Evolutionary conservation across 1,140 invertebrate genomes (phyloP).

Genomic region (Lasioglossum baleicum): DNA sequence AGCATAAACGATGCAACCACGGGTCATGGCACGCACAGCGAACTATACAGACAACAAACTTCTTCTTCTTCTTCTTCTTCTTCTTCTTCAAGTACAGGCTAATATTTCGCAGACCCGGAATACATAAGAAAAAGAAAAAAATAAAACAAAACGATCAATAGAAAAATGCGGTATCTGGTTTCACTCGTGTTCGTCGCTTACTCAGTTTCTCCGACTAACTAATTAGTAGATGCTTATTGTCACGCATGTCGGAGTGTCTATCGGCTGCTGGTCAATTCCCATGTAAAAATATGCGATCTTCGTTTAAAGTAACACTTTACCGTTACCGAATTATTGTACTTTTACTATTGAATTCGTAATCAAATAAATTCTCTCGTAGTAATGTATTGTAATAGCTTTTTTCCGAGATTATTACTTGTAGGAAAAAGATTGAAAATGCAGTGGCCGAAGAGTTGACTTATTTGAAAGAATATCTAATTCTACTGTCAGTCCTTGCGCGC

Average conservation of each 20-base stretch:
- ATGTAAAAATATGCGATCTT: constrained; percentile 19
- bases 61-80: too few relatives aligned
- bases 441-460: not conserved
- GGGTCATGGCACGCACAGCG: not conserved
- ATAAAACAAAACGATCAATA: constrained; percentile 2
- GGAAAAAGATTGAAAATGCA: too few relatives aligned
- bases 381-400: too few relatives aligned
- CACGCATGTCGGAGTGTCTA: constrained; percentile 52
- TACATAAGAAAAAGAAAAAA: not conserved
- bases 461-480: not conserved
- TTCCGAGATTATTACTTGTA: too few relatives aligned
- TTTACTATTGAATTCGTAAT: too few relatives aligned
- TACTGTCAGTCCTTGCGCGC: not conserved
- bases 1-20: constrained; percentile 10
- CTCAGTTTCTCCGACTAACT: constrained; percentile 26
- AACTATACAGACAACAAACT: not conserved
- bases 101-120: not conserved
- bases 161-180: constrained; percentile 25
- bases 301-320: too few relatives aligned
- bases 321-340: too few relatives aligned
- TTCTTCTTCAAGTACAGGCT: constrained; percentile 13
- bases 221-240: constrained; percentile 64
- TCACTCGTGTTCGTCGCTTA: constrained; percentile 18
- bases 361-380: too few relatives aligned
- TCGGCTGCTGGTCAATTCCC: not conserved